These are phyloP conservation scores for Piliocolobus tephrosceles DNA, from an alignment of 2,113 vertebrate genomes.

Conservation along the genomic window DNA sequence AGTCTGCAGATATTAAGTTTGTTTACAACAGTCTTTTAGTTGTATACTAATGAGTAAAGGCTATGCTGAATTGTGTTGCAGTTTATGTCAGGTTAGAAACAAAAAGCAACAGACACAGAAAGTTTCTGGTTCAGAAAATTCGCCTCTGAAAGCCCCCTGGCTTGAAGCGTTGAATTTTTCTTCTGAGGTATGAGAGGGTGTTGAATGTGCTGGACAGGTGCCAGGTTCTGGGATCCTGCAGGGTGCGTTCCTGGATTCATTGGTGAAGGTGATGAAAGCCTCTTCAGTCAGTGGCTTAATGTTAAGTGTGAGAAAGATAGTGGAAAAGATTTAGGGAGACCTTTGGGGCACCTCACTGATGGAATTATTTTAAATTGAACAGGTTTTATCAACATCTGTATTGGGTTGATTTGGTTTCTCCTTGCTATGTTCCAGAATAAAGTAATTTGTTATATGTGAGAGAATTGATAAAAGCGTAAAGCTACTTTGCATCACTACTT, in stretches of 20 bases:
- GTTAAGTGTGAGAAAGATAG: constrained; percentile 2
- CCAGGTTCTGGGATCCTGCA: not conserved
- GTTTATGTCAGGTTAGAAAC: not conserved
- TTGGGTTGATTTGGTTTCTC: constrained; percentile 28
- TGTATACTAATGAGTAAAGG: not conserved
- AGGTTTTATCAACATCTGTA: constrained; percentile 49
- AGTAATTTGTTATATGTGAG: constrained; percentile 11
- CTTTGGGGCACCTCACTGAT: constrained; percentile 33
- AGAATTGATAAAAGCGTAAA: not conserved
- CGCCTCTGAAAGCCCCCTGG: not conserved
- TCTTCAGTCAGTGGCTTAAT: not conserved
- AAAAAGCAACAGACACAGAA: not conserved
- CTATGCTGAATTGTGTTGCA: not conserved
- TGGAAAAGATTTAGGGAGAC: constrained; percentile 12
- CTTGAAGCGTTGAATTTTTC: not conserved
- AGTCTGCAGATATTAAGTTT: not conserved
- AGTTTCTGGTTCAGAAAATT: not conserved
- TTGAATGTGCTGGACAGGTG: not conserved
- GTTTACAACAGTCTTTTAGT: not conserved
- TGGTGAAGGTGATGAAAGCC: not conserved
- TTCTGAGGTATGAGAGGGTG: not conserved
- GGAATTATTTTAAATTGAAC: constrained; percentile 59
- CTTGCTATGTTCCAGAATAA: constrained; percentile 9
- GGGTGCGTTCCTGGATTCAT: not conserved
- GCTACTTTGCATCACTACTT: not conserved